Evolutionary conservation across 2,797 vertebrate species (phyloP).

Genomic region (Luscinia luscinia): DNA sequence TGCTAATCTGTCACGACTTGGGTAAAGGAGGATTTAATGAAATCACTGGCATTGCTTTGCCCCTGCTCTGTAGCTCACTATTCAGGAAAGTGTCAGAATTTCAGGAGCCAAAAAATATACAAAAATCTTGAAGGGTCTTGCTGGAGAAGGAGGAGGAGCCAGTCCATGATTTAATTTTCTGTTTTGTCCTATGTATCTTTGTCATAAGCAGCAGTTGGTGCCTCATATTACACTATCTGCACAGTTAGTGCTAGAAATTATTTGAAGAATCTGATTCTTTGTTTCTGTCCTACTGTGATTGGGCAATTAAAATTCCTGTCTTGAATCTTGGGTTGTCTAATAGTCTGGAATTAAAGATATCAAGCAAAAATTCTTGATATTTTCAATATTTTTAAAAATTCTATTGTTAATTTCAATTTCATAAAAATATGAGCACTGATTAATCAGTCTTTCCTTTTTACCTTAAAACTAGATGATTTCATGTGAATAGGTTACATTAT

Average conservation of each 20-base stretch:
- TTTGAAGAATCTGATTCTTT: not conserved
- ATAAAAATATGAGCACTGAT: not conserved
- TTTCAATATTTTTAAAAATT: not conserved
- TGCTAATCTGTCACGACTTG: not conserved
- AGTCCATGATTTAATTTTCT: not conserved
- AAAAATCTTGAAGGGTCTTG: not conserved
- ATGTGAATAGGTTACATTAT: not conserved
- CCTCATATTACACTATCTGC: not conserved
- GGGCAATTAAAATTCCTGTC: not conserved
- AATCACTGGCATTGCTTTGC: not conserved
- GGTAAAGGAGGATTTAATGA: constrained; percentile 22
- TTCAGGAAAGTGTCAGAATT: not conserved
- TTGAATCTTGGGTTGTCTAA: not conserved
- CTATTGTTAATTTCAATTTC: not conserved
- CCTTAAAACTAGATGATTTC: not conserved
- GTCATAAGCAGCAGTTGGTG: not conserved
- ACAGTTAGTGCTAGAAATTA: not conserved
- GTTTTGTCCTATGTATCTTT: not conserved
- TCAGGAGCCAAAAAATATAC: not conserved
- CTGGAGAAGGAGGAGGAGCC: not conserved
- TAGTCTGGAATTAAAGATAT: not conserved
- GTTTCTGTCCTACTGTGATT: not conserved
- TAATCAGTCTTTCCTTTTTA: not conserved
- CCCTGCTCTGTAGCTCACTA: not conserved
- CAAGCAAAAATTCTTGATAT: not conserved